Conservation (phyloP, 2,888 invertebrate genomes). For the Amaurobius ferox region DNA sequence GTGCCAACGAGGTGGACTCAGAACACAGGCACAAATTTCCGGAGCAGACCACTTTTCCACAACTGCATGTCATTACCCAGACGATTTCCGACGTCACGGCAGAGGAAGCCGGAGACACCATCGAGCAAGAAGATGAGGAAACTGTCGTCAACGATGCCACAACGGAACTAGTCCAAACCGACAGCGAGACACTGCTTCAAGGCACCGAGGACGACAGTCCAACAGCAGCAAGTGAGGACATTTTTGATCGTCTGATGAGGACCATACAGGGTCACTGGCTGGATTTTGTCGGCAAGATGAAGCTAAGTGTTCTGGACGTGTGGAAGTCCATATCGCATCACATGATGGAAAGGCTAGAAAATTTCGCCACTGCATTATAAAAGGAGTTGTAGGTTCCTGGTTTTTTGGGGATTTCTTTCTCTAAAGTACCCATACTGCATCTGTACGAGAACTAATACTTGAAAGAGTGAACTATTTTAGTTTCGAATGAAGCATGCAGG, state of each 20-base stretch:
- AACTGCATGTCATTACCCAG: slow-evolving; percentile 47
- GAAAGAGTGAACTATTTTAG: too few relatives aligned
- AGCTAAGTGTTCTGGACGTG: slow-evolving; percentile 64
- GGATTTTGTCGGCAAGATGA: slow-evolving; percentile 66
- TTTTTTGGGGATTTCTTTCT: too few relatives aligned
- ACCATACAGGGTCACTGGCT: slow-evolving; percentile 58
- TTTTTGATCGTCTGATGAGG: slow-evolving; percentile 55
- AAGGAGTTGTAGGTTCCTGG: too few relatives aligned
- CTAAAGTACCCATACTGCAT: too few relatives aligned
- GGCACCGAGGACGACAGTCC: slow-evolving; percentile 21
- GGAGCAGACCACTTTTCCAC: slow-evolving; percentile 30
- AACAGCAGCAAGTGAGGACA: neutral
- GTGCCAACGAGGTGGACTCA: slow-evolving; percentile 39
- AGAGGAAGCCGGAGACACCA: neutral
- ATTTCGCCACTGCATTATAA: slow-evolving; percentile 22
- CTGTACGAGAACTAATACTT: too few relatives aligned
- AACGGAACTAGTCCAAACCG: neutral
- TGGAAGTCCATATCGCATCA: slow-evolving; percentile 67
- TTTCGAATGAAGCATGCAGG: too few relatives aligned
- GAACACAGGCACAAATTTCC: neutral
- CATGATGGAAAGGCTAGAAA: slow-evolving; percentile 63
- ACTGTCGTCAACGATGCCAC: neutral
- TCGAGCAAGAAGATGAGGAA: neutral
- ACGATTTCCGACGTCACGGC: slow-evolving; percentile 22
- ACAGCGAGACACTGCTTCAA: slow-evolving; percentile 22